A percentile compares a stretch with the other conserved stretches of the same genome.
Conservation (phyloP, 2,888 invertebrate genomes). For the Priocnemis perturbator region DNA sequence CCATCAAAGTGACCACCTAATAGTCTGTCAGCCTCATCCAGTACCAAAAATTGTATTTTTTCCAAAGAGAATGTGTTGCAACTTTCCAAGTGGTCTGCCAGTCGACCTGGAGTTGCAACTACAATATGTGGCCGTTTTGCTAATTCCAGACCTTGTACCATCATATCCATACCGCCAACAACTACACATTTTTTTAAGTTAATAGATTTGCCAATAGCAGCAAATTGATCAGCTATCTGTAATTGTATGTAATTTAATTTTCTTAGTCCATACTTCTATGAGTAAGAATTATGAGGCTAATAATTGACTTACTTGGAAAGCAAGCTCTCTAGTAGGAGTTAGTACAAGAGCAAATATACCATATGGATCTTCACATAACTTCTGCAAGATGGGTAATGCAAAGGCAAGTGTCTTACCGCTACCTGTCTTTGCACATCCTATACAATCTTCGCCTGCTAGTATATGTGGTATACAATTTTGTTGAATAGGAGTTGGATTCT, state of each 20-base stretch:
- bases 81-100: conserved; percentile 94
- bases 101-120: conserved; percentile 95
- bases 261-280: background rate
- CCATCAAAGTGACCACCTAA: conserved; percentile 88
- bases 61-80: conserved; percentile 89
- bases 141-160: conserved; percentile 90
- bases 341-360: conserved; percentile 96
- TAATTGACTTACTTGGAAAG: conserved; percentile 82
- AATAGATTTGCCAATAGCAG: conserved; percentile 91
- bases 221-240: conserved; percentile 96
- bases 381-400: conserved; percentile 94
- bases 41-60: conserved; percentile 89
- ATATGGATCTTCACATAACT: conserved; percentile 94
- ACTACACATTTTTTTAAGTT: conserved; percentile 89
- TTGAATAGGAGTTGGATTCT: conserved; percentile 88
- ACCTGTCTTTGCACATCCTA: conserved; percentile 98
- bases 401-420: conserved; percentile 99
- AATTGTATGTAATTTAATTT: conserved; percentile 43
- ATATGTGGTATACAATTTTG: conserved; percentile 87
- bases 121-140: conserved; percentile 93
- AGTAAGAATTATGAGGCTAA: background rate
- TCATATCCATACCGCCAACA: conserved; percentile 97
- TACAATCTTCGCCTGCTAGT: conserved; percentile 88
- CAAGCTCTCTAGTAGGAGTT: conserved; percentile 95
- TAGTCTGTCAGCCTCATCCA: conserved; percentile 97